Conservation (phyloP, 2,113 vertebrate genomes). For the Amphiprion percula region DNA sequence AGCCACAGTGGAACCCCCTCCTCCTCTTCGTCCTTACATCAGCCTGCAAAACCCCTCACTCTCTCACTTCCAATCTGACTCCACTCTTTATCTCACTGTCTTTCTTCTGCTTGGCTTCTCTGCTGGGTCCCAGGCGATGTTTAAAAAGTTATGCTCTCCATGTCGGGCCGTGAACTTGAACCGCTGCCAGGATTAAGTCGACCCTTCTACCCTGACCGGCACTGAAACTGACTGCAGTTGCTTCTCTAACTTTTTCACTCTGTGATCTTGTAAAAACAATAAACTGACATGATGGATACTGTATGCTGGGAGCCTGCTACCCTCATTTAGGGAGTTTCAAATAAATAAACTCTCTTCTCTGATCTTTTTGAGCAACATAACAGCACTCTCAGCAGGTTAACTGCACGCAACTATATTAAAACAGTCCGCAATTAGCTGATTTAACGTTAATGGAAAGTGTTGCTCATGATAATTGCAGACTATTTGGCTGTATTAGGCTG, state of each 20-base stretch:
- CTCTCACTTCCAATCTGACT: slow-evolving; percentile 36
- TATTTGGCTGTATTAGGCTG: slow-evolving; percentile 37
- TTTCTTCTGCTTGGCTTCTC: slow-evolving; percentile 49
- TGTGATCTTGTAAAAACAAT: slow-evolving; percentile 61
- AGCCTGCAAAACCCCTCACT: slow-evolving; percentile 48
- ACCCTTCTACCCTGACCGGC: slow-evolving; percentile 37
- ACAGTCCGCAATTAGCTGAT: slow-evolving; percentile 53
- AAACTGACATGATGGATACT: slow-evolving; percentile 58
- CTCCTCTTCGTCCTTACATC: slow-evolving; percentile 42
- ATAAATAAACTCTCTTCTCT: slow-evolving; percentile 55
- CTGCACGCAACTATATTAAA: slow-evolving; percentile 40
- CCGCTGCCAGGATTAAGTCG: slow-evolving; percentile 55
- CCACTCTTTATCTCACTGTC: slow-evolving; percentile 43
- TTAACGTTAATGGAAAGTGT: slow-evolving; percentile 70
- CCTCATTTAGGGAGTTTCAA: slow-evolving; percentile 61
- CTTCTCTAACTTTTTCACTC: slow-evolving; percentile 42
- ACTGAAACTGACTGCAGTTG: slow-evolving; percentile 38
- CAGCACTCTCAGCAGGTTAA: slow-evolving; percentile 40
- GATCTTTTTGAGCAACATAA: slow-evolving; percentile 49
- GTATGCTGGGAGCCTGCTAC: slow-evolving; percentile 42
- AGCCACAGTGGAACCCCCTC: slow-evolving; percentile 39
- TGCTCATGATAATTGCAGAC: slow-evolving; percentile 65
- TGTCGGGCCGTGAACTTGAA: slow-evolving; percentile 52
- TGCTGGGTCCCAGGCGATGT: slow-evolving; percentile 29
- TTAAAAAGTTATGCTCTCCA: slow-evolving; percentile 46